phyloP scores from a whole-genome alignment of 2,888 invertebrate species.

The Sericinus montela region DNA sequence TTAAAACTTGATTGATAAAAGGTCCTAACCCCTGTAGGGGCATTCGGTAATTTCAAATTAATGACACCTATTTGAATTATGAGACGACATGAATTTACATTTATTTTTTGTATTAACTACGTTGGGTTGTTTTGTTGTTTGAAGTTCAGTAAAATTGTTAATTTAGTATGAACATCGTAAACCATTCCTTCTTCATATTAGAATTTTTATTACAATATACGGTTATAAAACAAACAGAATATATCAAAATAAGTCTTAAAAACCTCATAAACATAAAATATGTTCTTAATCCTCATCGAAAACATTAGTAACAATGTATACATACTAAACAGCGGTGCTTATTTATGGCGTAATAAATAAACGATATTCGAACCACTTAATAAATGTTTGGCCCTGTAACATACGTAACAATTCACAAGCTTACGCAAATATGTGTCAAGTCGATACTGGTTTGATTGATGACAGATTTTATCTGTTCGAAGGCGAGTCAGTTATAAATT shows the following conservation, averaged over 20 bases:
- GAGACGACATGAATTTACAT: too few relatives aligned
- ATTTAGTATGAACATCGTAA: too few relatives aligned
- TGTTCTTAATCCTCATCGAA: background rate
- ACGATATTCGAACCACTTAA: background rate
- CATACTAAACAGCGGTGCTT: background rate
- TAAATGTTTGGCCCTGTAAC: conserved; percentile 1
- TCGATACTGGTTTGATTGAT: conserved; percentile 22
- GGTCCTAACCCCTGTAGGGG: conserved; percentile 1
- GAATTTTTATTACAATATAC: background rate
- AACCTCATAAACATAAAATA: background rate
- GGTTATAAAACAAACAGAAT: background rate
- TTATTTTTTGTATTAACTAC: too few relatives aligned
- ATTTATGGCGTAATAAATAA: conserved; percentile 10
- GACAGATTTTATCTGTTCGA: conserved; percentile 10
- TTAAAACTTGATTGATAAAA: conserved; percentile 5
- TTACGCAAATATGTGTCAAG: conserved; percentile 27
- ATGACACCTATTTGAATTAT: too few relatives aligned
- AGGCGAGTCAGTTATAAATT: background rate
- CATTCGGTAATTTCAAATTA: background rate
- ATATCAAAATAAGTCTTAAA: background rate
- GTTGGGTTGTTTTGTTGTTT: too few relatives aligned
- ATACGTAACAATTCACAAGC: conserved; percentile 19
- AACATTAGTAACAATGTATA: background rate
- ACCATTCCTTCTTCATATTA: too few relatives aligned
- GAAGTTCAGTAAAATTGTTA: too few relatives aligned